phyloP scores from a whole-genome alignment of 2,113 vertebrate species.

The Ploceus nigricollis region DNA sequence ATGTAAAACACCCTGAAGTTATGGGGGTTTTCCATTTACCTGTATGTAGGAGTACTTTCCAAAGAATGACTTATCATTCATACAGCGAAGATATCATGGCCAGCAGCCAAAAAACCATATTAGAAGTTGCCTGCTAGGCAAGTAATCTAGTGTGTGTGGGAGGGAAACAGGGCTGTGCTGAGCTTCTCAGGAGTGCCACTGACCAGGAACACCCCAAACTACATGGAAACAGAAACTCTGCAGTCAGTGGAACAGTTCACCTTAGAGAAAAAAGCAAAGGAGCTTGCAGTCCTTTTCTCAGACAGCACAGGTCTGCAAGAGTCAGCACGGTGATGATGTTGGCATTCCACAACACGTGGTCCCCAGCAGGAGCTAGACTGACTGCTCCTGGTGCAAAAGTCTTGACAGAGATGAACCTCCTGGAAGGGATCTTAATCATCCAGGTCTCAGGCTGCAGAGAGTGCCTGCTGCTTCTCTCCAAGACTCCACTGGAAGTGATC shows the following conservation, averaged over 20 bases:
- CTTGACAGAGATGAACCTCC: background rate
- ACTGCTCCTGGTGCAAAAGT: background rate
- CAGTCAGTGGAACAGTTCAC: background rate
- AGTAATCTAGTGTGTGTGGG: background rate
- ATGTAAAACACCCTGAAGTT: background rate
- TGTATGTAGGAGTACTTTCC: background rate
- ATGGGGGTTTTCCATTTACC: accelerated
- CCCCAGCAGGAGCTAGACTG: background rate
- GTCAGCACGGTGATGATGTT: background rate
- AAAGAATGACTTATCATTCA: background rate
- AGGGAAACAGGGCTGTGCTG: background rate
- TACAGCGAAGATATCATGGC: background rate
- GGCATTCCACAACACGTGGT: background rate
- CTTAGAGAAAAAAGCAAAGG: background rate
- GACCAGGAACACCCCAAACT: background rate
- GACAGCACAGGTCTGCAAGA: background rate
- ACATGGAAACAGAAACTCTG: background rate
- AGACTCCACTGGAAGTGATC: background rate
- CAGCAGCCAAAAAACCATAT: background rate
- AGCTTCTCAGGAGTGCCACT: background rate
- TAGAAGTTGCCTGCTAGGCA: background rate
- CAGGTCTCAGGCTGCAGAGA: background rate
- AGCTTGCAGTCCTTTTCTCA: background rate
- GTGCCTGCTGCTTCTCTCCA: background rate
- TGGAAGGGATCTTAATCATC: background rate